Evolutionary conservation across 1,140 invertebrate species (phyloP).

Genomic region (Micrasema minimum): DNA sequence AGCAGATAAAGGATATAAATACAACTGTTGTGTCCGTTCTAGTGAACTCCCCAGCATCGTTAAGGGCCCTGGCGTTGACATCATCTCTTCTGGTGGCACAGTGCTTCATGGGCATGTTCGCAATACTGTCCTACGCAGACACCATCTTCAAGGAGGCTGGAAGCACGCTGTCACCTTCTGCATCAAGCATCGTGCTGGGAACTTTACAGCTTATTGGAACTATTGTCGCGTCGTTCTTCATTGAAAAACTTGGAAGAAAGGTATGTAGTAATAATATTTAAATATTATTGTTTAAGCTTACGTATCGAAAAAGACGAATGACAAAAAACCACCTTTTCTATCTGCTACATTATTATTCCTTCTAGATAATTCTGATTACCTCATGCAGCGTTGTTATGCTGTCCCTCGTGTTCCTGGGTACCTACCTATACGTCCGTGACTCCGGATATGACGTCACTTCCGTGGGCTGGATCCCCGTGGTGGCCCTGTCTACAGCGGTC

Average conservation of each 20-base stretch:
- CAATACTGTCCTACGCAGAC: constrained; percentile 3
- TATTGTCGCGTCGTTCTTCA: constrained; percentile 50
- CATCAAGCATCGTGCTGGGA: background rate
- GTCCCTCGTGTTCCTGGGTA: constrained; percentile 24
- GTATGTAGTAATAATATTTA: constrained; percentile 17
- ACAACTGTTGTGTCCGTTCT: no score
- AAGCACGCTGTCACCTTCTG: background rate
- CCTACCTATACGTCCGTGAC: constrained; percentile 26
- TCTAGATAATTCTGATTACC: constrained; percentile 35
- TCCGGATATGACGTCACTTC: constrained; percentile 35
- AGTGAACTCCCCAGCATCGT: no score
- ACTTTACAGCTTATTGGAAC: background rate
- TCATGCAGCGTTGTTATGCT: constrained; percentile 24
- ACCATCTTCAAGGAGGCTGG: constrained; percentile 11
- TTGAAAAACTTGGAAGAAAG: constrained; percentile 58
- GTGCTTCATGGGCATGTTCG: constrained; percentile 21
- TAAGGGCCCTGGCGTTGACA: background rate
- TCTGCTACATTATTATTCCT: background rate
- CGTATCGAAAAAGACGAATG: no score
- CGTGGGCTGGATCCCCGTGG: constrained; percentile 46
- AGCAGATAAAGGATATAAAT: no score
- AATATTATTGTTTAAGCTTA: no score
- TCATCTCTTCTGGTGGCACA: constrained; percentile 1
- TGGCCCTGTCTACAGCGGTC: constrained; percentile 54
- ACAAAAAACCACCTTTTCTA: no score